Evolutionary conservation across 1,140 invertebrate genomes (phyloP).

Genomic region (Drosophila asahinai): DNA sequence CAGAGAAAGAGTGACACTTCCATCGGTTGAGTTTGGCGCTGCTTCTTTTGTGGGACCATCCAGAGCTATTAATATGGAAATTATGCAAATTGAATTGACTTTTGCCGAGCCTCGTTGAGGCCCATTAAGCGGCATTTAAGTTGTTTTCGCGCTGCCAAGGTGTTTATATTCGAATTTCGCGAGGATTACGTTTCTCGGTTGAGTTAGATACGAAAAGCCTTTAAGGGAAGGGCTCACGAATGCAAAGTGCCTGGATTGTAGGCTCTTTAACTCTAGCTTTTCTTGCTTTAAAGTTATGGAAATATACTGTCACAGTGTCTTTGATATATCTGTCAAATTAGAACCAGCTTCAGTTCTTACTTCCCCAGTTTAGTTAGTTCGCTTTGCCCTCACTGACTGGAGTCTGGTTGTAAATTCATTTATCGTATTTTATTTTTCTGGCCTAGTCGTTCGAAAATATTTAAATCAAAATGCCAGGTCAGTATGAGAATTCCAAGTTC

Average conservation of each 20-base stretch:
- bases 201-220: slow-evolving; percentile 10
- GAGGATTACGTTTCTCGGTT: slow-evolving; percentile 6
- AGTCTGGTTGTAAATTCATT: neutral
- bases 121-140: slow-evolving; percentile 44
- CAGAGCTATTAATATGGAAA: slow-evolving; percentile 59
- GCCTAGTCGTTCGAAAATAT: no score
- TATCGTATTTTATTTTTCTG: neutral
- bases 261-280: neutral
- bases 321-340: neutral
- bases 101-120: slow-evolving; percentile 24
- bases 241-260: neutral
- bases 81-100: slow-evolving; percentile 78
- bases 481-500: neutral
- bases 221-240: slow-evolving; percentile 8
- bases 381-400: neutral
- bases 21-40: slow-evolving; percentile 39
- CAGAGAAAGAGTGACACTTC: slow-evolving; percentile 19
- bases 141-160: slow-evolving; percentile 30
- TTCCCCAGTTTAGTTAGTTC: neutral
- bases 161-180: slow-evolving; percentile 34
- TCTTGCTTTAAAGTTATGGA: neutral
- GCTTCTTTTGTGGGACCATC: slow-evolving; percentile 39
- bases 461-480: slow-evolving; percentile 9
- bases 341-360: no score
- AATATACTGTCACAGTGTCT: neutral